Evolutionary conservation across 2,888 invertebrate genomes (phyloP).

Genomic region (Hydropsyche betteni): DNA sequence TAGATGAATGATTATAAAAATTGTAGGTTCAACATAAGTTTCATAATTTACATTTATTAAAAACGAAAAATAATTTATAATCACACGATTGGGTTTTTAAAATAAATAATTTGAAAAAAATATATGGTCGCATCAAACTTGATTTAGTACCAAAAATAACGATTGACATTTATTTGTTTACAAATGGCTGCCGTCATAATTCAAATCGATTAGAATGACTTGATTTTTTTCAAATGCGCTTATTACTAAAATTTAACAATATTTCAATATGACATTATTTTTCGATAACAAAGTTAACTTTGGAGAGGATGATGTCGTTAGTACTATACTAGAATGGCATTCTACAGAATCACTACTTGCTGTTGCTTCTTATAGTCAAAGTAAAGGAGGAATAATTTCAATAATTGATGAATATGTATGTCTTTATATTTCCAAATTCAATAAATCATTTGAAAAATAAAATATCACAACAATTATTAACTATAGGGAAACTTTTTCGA

Average conservation of each 20-base stretch:
- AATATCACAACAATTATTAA: no score
- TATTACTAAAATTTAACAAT: not conserved
- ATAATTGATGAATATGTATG: constrained; percentile 87
- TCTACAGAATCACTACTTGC: constrained; percentile 81
- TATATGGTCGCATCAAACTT: constrained; percentile 1
- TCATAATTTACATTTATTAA: not conserved
- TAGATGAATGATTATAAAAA: not conserved
- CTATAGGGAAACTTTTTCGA: constrained; percentile 77
- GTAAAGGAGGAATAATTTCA: constrained; percentile 87
- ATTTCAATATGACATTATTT: constrained; percentile 76
- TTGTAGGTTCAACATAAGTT: no score
- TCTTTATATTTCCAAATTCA: constrained; percentile 47
- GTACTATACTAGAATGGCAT: constrained; percentile 87
- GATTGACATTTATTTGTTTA: constrained; percentile 27
- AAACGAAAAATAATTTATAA: not conserved
- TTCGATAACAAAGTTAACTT: constrained; percentile 86
- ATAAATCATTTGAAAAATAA: not conserved
- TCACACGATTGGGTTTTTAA: no score
- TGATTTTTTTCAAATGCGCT: not conserved
- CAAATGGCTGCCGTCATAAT: constrained; percentile 24
- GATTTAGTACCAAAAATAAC: not conserved
- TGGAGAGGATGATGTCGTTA: constrained; percentile 77
- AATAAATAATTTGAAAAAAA: not conserved
- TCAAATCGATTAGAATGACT: not conserved
- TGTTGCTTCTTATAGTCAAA: constrained; percentile 86